A percentile compares a stretch with the other conserved stretches of the same genome.
Evolutionary conservation across 2,888 invertebrate genomes (phyloP).

Genomic region (Dicycla oo): DNA sequence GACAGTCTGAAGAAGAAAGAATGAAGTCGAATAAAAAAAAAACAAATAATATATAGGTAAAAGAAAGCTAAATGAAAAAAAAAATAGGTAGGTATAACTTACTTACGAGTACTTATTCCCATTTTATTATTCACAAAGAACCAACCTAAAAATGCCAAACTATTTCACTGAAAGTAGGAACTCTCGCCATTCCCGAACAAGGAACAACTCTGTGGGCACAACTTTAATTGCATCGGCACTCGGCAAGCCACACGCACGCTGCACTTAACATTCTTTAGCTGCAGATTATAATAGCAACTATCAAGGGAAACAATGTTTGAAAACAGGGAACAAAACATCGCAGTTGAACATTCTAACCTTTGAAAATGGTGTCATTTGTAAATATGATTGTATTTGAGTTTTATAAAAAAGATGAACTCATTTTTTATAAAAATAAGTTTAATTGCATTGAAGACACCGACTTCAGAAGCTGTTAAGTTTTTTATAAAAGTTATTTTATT

Average conservation of each 20-base stretch:
- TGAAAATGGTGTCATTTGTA: not conserved
- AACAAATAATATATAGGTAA: not conserved
- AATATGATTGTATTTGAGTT: no score
- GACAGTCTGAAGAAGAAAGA: not conserved
- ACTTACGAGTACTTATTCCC: not conserved
- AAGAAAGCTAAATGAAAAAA: not conserved
- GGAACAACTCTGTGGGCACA: slow-evolving; percentile 38
- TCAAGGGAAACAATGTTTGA: slow-evolving; percentile 28
- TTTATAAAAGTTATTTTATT: no score
- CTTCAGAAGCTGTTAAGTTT: no score
- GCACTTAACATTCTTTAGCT: slow-evolving; percentile 42
- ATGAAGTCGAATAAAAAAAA: not conserved
- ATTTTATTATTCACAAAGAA: not conserved
- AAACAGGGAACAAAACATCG: slow-evolving; percentile 18
- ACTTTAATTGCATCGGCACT: slow-evolving; percentile 54
- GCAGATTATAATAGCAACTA: slow-evolving; percentile 39
- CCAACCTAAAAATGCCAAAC: slow-evolving; percentile 6
- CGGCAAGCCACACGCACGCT: slow-evolving; percentile 35
- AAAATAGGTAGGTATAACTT: no score
- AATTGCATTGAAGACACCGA: no score
- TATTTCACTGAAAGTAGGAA: slow-evolving; percentile 4
- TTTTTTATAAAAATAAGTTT: no score
- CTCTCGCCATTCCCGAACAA: slow-evolving; percentile 11
- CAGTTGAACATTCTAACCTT: slow-evolving; percentile 11
- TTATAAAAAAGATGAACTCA: not conserved